Evolutionary conservation across 2,113 vertebrate genomes (phyloP).

Genomic region (Myocastor coypus): DNA sequence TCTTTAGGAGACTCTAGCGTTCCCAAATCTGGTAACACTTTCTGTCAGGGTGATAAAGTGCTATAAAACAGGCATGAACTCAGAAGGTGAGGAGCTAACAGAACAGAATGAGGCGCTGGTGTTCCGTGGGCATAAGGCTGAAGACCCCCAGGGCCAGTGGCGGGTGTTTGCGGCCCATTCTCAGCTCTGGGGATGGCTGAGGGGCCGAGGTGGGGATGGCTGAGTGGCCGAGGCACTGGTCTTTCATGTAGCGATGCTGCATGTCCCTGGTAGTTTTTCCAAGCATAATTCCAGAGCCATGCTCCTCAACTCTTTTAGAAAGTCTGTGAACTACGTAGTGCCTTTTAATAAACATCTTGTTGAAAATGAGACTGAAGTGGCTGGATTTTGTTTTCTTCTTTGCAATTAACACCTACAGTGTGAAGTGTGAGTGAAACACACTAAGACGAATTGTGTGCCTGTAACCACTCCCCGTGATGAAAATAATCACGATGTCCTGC

Average conservation of each 20-base stretch:
- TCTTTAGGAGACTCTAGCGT: neutral
- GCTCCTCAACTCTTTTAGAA: neutral
- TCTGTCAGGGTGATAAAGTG: neutral
- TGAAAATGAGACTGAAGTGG: neutral
- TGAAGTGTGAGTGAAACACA: neutral
- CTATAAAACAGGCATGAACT: neutral
- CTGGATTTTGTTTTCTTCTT: neutral
- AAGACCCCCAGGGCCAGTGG: neutral
- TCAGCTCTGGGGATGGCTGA: neutral
- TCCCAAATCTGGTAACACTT: neutral
- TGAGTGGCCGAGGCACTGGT: neutral
- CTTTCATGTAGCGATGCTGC: neutral
- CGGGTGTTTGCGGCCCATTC: neutral
- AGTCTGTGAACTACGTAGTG: neutral
- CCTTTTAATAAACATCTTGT: neutral
- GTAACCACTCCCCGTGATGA: neutral
- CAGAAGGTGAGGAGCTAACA: neutral
- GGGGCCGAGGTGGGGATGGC: neutral
- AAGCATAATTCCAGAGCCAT: neutral
- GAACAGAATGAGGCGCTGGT: neutral
- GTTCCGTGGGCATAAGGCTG: neutral
- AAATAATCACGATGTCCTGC: neutral
- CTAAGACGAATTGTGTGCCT: neutral
- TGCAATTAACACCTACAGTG: neutral
- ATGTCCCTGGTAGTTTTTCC: neutral